Conservation (phyloP, 2,797 vertebrate genomes). For the Pachyuromys duprasi region DNA sequence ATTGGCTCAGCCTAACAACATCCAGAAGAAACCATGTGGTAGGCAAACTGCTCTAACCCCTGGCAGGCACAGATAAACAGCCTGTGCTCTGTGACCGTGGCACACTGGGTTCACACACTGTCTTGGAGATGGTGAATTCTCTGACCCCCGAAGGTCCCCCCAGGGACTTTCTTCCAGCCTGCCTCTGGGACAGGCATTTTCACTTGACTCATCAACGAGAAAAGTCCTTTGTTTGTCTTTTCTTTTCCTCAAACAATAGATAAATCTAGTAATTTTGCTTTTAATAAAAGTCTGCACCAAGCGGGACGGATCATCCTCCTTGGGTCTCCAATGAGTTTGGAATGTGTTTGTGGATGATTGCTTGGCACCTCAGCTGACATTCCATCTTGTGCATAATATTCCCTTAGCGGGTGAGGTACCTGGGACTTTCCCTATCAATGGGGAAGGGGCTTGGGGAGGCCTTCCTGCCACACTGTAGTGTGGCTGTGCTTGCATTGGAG, state of each 20-base stretch:
- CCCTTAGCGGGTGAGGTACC: background rate
- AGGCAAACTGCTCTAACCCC: rapidly evolving
- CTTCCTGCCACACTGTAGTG: background rate
- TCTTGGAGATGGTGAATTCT: background rate
- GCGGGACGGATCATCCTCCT: background rate
- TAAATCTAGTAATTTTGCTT: slow-evolving; percentile 60
- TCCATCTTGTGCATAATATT: slow-evolving; percentile 19
- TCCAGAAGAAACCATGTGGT: background rate
- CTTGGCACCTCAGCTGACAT: background rate
- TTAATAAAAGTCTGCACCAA: slow-evolving; percentile 26
- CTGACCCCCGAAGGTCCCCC: background rate
- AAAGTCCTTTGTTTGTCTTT: slow-evolving; percentile 60
- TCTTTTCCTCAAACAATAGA: slow-evolving; percentile 59
- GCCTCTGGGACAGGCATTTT: background rate
- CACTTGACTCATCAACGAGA: background rate
- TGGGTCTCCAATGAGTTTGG: slow-evolving; percentile 12
- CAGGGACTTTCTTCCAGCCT: background rate
- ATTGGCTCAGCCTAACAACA: rapidly evolving
- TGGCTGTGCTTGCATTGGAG: slow-evolving; percentile 58
- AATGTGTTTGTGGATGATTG: background rate
- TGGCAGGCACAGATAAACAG: rapidly evolving
- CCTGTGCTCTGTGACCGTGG: rapidly evolving
- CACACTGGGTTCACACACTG: rapidly evolving
- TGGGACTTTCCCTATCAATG: rapidly evolving
- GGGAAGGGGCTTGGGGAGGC: background rate